A percentile compares a stretch with the other conserved stretches of the same genome.
Evolutionary conservation across 2,797 vertebrate species (phyloP).

Genomic region (Paramormyrops hopkinsi): DNA sequence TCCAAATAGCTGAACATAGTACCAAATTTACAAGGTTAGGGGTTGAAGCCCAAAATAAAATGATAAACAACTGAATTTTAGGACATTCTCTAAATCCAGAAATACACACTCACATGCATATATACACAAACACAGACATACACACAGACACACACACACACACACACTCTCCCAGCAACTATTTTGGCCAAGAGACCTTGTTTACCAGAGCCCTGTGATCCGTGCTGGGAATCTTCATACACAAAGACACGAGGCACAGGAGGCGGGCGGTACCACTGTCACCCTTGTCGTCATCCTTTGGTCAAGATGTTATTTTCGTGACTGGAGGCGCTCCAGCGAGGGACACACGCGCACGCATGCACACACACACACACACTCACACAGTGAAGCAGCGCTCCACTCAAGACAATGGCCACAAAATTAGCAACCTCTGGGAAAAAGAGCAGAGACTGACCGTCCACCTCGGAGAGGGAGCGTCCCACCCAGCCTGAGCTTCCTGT

Average conservation of each 20-base stretch:
- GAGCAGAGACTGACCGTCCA: background rate
- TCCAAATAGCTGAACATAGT: background rate
- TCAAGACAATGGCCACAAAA: constrained; percentile 23
- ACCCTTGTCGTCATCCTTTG: constrained; percentile 7
- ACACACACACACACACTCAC: constrained; percentile 6
- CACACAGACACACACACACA: background rate
- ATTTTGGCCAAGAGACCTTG: background rate
- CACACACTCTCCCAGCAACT: background rate
- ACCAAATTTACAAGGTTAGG: background rate
- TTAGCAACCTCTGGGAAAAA: constrained; percentile 26
- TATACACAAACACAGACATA: background rate
- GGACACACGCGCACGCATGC: background rate
- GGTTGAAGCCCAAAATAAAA: background rate
- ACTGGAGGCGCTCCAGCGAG: background rate
- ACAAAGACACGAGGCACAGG: background rate
- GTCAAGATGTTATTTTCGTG: constrained; percentile 16
- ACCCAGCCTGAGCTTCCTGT: background rate
- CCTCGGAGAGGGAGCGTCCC: background rate
- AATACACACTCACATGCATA: background rate
- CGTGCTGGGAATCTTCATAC: constrained; percentile 3
- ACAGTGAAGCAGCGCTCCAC: background rate
- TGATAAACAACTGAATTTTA: background rate
- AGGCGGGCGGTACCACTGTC: background rate
- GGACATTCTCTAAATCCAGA: background rate
- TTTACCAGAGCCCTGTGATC: background rate